Percentiles rank a stretch among this genome's conserved stretches.
Conservation (phyloP, 2,797 vertebrate genomes). For the Xiphophorus birchmanni region DNA sequence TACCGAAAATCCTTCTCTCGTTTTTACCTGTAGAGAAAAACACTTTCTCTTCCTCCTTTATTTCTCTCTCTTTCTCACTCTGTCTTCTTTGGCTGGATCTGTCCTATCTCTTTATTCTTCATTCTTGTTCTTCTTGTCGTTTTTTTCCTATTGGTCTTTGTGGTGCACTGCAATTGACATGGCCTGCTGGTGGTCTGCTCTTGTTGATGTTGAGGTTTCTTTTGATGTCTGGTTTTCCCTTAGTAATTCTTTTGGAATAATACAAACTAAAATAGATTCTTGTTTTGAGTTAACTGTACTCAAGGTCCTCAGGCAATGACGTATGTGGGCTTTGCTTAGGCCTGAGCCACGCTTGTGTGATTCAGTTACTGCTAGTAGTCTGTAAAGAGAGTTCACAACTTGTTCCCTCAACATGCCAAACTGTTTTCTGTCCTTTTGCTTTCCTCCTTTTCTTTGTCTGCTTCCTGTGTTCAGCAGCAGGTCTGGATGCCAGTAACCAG, state of each 20-base stretch:
- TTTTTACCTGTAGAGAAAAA: constrained; percentile 88
- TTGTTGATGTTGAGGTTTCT: constrained; percentile 77
- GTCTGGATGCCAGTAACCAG: constrained; percentile 97
- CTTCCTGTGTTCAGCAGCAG: constrained; percentile 79
- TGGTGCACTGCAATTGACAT: constrained; percentile 74
- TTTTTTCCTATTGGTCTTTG: constrained; percentile 68
- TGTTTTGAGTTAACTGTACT: neutral
- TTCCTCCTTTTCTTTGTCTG: constrained; percentile 51
- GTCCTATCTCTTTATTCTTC: constrained; percentile 66
- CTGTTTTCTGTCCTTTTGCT: constrained; percentile 66
- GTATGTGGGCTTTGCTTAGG: constrained; percentile 25
- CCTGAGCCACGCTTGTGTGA: constrained; percentile 27
- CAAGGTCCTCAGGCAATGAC: neutral
- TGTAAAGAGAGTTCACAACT: constrained; percentile 34
- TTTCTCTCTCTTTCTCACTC: constrained; percentile 72
- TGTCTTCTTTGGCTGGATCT: constrained; percentile 66
- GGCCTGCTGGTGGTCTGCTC: constrained; percentile 83
- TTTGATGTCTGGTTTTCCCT: constrained; percentile 43
- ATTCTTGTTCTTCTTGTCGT: constrained; percentile 64
- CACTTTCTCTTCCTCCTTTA: constrained; percentile 78
- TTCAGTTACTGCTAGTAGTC: constrained; percentile 19
- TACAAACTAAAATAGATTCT: constrained; percentile 2
- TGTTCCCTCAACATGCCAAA: constrained; percentile 57
- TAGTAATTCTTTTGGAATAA: constrained; percentile 28
- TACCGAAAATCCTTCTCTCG: constrained; percentile 83